phyloP scores from a whole-genome alignment of 2,113 vertebrate genomes.

The Halcyon senegalensis region DNA sequence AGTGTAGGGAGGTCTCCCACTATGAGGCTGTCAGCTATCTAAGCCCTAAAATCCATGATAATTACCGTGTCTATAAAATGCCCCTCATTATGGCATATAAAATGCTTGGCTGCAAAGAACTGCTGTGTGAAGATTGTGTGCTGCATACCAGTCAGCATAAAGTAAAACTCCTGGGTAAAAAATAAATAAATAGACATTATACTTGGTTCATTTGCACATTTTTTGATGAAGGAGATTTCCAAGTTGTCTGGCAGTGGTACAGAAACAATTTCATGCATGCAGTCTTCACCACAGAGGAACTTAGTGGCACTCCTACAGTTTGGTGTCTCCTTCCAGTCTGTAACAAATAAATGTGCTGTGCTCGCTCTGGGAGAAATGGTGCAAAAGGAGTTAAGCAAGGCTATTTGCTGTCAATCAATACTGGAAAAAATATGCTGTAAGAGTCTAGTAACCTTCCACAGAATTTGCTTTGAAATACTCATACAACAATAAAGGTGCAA shows the following conservation, averaged over 20 bases:
- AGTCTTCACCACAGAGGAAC: neutral
- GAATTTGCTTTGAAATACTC: conserved; percentile 46
- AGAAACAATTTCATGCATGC: neutral
- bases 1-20: conserved; percentile 63
- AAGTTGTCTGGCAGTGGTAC: neutral
- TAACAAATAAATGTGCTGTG: neutral
- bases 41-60: conserved; percentile 75
- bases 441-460: conserved; percentile 17
- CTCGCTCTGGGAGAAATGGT: neutral
- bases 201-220: conserved; percentile 13
- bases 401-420: neutral
- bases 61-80: conserved; percentile 72
- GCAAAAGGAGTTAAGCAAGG: conserved; percentile 1
- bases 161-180: conserved; percentile 67
- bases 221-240: conserved; percentile 30
- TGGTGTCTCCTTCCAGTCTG: neutral
- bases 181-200: conserved; percentile 44
- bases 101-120: conserved; percentile 70
- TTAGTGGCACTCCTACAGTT: neutral
- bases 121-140: conserved; percentile 60
- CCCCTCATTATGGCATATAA: conserved; percentile 69
- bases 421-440: neutral
- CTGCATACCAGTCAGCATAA: conserved; percentile 64
- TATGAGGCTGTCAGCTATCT: conserved; percentile 72
- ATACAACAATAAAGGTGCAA: conserved; percentile 2